Base-by-base conservation (phyloP, 2,797 vertebrate species). In the Erethizon dorsatum region DNA sequence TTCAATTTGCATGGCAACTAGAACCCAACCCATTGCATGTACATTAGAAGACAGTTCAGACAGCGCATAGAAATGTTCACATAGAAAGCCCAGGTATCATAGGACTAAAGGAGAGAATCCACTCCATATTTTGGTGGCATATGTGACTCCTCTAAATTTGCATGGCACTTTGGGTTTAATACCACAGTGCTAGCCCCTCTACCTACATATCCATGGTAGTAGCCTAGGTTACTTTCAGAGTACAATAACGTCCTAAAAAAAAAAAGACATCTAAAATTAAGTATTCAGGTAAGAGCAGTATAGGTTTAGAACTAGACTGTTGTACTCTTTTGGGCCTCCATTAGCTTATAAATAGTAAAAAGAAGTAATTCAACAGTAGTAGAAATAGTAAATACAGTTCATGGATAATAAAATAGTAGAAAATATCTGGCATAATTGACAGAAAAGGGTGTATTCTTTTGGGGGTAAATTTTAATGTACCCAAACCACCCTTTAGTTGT, bases 1-100 rank as follows among this genome's bases (percentile, higher is more conserved):
- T 91, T 91, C 67, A 80, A 93, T 95, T 59, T 96, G 83, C 56
- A 65, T 88, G 82, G 69, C 78, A 84, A 88, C 56, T 65, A 91
- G n/a, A 95, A 80, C 59, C 18, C n/a, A 69, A n/a, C 24, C 78
- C 22, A 73, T 12, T 2, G 45, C 18, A 73, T 4, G 8, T 28
- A 61, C 37, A 24, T 52, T 31, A 90, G 71, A 54, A 80, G 71
- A 63, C 50, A 75, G 41, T 83, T 83, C 26, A 96, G 28, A 50
- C 37, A 59, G 52, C 24, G 41, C 73, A 85, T 11, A 24, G 52
- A 90, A 79, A 52, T 47, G 45, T 91, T 93, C 45, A 82, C 9
- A 57, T 12, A 41, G 41, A 92, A 84, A 92, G 10, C n/a, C 56
- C 37, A 7, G n/a, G 14, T 33, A 33, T 67, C 71, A n/a, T 2